Evolutionary conservation across 2,888 invertebrate genomes (phyloP).

Genomic region (Cosmia trapezina): DNA sequence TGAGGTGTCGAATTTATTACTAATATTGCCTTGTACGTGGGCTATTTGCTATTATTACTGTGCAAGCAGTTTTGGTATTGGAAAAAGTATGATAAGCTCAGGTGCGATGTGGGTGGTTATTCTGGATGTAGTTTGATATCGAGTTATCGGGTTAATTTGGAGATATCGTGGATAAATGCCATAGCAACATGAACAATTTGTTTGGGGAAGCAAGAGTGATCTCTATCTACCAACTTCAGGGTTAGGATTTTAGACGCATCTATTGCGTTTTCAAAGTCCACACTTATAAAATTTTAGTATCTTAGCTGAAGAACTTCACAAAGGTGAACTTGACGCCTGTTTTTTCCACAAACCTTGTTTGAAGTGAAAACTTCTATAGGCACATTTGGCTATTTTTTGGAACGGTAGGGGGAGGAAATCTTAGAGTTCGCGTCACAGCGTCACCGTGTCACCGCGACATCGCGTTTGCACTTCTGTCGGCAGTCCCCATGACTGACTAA

Average conservation of each 20-base stretch:
- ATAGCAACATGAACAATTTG: background rate
- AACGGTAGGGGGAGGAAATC: no score
- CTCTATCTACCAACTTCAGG: no score
- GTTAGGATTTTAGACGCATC: no score
- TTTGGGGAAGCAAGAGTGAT: background rate
- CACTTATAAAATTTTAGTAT: background rate
- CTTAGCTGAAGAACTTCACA: background rate
- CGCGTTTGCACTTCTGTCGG: no score
- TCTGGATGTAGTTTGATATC: slow-evolving; percentile 15
- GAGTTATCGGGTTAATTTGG: background rate
- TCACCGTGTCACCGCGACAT: no score
- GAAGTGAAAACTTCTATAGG: no score
- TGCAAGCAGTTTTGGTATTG: slow-evolving; percentile 48
- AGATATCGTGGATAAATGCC: background rate
- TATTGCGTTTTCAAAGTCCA: background rate
- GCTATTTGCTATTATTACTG: slow-evolving; percentile 61
- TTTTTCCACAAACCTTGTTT: background rate
- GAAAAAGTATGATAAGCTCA: slow-evolving; percentile 45
- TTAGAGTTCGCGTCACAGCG: no score
- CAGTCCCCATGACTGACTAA: no score
- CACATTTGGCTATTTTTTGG: no score
- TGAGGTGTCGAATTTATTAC: slow-evolving; percentile 83
- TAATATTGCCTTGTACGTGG: slow-evolving; percentile 68
- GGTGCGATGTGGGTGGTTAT: slow-evolving; percentile 18
- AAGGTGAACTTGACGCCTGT: background rate